Conservation (phyloP, 53 echinoderm and acorn worm genomes). For the Apostichopus leukothele region DNA sequence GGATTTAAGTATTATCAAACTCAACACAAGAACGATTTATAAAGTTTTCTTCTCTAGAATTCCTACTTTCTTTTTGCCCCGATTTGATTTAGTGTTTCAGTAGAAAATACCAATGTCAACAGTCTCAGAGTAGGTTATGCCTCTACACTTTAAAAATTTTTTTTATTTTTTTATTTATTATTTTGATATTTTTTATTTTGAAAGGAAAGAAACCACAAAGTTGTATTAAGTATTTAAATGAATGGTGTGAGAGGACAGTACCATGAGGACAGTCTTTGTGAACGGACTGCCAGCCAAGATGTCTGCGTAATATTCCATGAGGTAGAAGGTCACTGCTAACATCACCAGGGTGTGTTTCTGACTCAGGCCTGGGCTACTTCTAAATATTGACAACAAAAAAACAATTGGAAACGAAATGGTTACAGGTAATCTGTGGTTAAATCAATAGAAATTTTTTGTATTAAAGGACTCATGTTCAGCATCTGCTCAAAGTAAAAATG, state of each 20-base stretch:
- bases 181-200: neutral
- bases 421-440: too few relatives aligned
- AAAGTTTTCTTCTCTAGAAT: too few relatives aligned
- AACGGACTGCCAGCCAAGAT: constrained; percentile 73
- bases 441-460: too few relatives aligned
- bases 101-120: too few relatives aligned
- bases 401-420: neutral
- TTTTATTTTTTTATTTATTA: too few relatives aligned
- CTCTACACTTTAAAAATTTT: neutral
- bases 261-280: constrained; percentile 66
- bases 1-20: too few relatives aligned
- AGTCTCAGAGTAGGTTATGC: too few relatives aligned
- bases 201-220: neutral
- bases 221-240: neutral
- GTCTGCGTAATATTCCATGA: constrained; percentile 89
- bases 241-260: neutral
- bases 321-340: constrained; percentile 87
- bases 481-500: too few relatives aligned
- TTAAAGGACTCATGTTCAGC: too few relatives aligned
- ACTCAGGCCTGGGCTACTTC: constrained; percentile 76
- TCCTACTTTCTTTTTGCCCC: too few relatives aligned
- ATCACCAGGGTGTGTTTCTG: constrained; percentile 87
- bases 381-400: constrained; percentile 31
- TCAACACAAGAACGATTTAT: too few relatives aligned
- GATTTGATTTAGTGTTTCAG: too few relatives aligned